These are phyloP conservation scores for Ambastaia sidthimunki DNA, from an alignment of 2,797 vertebrate genomes.

Conservation along the genomic window DNA sequence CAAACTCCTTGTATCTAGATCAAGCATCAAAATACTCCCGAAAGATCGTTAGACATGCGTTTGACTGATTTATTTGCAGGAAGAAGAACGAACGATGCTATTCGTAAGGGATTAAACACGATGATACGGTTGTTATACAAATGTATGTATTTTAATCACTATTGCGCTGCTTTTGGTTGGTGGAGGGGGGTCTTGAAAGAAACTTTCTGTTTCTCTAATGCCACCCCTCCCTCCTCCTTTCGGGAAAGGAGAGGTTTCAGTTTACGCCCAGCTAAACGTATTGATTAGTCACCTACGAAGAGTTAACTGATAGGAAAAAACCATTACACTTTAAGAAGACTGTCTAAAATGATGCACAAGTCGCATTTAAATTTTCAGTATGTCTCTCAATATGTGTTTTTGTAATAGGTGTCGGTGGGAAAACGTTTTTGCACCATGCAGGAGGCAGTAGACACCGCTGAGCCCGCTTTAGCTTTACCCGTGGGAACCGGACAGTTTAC, in stretches of 20 bases:
- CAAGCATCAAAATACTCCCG: constrained; percentile 75
- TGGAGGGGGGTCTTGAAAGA: constrained; percentile 5
- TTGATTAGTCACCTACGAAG: constrained; percentile 27
- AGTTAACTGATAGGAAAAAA: neutral
- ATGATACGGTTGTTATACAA: neutral
- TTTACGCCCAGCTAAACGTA: neutral
- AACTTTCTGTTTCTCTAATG: constrained; percentile 50
- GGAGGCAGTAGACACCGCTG: constrained; percentile 66
- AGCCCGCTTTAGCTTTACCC: constrained; percentile 72
- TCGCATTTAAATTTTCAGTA: neutral
- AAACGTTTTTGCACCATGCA: constrained; percentile 78
- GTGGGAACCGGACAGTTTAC: constrained; percentile 77
- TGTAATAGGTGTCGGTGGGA: constrained; percentile 71
- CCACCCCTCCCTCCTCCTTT: neutral
- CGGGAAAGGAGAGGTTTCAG: constrained; percentile 42
- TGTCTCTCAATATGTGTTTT: constrained; percentile 43
- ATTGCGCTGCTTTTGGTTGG: neutral
- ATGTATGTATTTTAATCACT: neutral
- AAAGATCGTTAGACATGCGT: constrained; percentile 67
- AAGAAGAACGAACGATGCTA: neutral
- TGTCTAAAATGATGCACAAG: neutral
- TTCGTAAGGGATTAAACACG: neutral
- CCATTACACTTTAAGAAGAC: neutral
- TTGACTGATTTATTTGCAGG: constrained; percentile 65
- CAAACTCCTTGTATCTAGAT: constrained; percentile 73